Conservation (phyloP, 2,113 vertebrate species). For the Stigmatopora nigra region DNA sequence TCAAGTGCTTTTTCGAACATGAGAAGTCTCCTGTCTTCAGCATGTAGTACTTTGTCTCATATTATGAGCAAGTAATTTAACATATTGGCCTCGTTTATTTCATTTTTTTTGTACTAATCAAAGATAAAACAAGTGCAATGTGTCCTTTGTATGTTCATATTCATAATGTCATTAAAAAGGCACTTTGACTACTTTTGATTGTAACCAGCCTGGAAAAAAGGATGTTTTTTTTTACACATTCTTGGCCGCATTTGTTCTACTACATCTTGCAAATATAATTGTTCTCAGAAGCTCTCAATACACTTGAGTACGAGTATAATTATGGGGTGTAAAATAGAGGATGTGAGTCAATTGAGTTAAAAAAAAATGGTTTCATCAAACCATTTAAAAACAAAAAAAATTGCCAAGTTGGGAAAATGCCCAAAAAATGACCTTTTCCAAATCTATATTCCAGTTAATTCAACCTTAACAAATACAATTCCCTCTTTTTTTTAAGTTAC, state of each 20-base stretch:
- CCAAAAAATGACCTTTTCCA: no score
- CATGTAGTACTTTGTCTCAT: conserved; percentile 18
- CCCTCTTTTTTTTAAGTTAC: neutral
- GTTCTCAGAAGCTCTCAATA: neutral
- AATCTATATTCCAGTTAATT: neutral
- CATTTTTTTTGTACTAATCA: neutral
- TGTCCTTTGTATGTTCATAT: neutral
- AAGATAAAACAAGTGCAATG: neutral
- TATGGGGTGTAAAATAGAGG: neutral
- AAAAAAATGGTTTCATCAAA: neutral
- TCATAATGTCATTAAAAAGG: neutral
- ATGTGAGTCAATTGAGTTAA: neutral
- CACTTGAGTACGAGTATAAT: neutral
- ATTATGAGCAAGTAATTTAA: neutral
- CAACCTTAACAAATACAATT: neutral
- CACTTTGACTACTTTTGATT: neutral
- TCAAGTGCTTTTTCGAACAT: conserved; percentile 33
- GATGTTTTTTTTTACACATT: neutral
- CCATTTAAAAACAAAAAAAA: neutral
- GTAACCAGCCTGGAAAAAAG: neutral
- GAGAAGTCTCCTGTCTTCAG: conserved; percentile 58
- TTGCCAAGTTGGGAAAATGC: neutral
- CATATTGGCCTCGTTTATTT: neutral
- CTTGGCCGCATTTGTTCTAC: neutral
- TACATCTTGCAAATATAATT: neutral